Base-by-base conservation (phyloP, 1,140 invertebrate genomes). In the Asobara japonica region DNA sequence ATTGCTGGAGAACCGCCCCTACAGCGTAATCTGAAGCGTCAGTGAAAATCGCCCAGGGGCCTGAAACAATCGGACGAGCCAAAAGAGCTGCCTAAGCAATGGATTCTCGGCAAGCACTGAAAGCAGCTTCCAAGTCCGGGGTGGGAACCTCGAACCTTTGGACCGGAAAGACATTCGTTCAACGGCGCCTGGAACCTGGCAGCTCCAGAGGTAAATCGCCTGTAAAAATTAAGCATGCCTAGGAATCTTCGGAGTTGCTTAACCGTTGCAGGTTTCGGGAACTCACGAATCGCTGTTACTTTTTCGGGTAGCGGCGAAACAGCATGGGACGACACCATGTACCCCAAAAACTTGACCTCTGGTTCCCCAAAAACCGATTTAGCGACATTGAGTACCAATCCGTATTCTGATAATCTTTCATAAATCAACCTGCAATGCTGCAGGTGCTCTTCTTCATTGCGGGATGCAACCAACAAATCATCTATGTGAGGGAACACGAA, bases 161-260 rank as follows among this genome's bases (percentile, higher is more conserved):
- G 31, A 6, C 5, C 31, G 5, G 5, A 6, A 11, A 36, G 31
- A 36, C 5, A 11, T 11, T 5, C 31, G 31, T 36, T 36, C 5
- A 36, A 11, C 11, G 31, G 66, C n/a, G n/a, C n/a, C n/a, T n/a
- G n/a, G n/a, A n/a, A n/a, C n/a, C n/a, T n/a, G n/a, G n/a, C n/a
- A n/a, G n/a, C n/a, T 71, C 22, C 30, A 75, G 76, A 6, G 73
- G 10, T 20, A 48, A n/a, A n/a, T 45, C 0, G 38, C 25, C 79
- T 30, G 61, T 85, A 86, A 73, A 81, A 86, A 68, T 82, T 81
- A 3, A 82, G 1, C 68, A 81, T 75, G 0, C 81, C 83, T 2
- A 86, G 48, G 65, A 84, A 86, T 30, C 75, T 36, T 38, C 77
- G 27, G 22, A 77, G n/a, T 69, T 76, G 2, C 56, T 76, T 71